These are phyloP conservation scores for Myocastor coypus DNA, from an alignment of 2,113 vertebrate genomes.

Conservation along the genomic window DNA sequence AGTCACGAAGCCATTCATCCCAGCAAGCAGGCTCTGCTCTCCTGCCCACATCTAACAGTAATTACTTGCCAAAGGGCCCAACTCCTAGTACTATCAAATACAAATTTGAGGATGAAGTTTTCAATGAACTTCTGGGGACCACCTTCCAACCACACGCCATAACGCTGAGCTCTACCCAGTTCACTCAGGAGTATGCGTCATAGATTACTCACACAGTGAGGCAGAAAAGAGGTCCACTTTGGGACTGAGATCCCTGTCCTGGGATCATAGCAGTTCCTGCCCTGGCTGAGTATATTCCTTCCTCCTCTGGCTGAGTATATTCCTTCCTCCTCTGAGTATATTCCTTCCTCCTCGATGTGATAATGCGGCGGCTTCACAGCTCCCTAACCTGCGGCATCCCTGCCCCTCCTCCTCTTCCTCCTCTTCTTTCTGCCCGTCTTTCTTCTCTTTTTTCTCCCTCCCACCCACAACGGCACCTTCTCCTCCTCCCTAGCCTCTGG, in stretches of 20 bases:
- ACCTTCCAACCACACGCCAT: not conserved
- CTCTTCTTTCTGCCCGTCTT: not conserved
- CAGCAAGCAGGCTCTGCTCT: not conserved
- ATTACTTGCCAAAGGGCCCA: not conserved
- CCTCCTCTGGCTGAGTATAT: not conserved
- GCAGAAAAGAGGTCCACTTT: not conserved
- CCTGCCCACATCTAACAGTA: not conserved
- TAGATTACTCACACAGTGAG: not conserved
- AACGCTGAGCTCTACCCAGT: not conserved
- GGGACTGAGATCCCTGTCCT: not conserved
- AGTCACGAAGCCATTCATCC: not conserved
- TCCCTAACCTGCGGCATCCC: not conserved
- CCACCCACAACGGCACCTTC: not conserved
- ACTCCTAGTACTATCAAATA: not conserved
- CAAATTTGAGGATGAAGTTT: not conserved
- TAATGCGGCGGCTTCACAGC: not conserved
- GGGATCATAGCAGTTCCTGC: not conserved
- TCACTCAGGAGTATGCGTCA: not conserved
- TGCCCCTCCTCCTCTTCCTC: not conserved
- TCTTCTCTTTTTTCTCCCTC: not conserved
- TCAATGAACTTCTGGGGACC: not conserved
- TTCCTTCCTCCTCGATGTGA: not conserved
- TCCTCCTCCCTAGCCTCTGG: not conserved
- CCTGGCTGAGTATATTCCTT: not conserved
- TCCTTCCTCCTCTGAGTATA: not conserved